These are phyloP conservation scores for Xestia c-nigrum DNA, from an alignment of 2,888 invertebrate species.

Conservation along the genomic window DNA sequence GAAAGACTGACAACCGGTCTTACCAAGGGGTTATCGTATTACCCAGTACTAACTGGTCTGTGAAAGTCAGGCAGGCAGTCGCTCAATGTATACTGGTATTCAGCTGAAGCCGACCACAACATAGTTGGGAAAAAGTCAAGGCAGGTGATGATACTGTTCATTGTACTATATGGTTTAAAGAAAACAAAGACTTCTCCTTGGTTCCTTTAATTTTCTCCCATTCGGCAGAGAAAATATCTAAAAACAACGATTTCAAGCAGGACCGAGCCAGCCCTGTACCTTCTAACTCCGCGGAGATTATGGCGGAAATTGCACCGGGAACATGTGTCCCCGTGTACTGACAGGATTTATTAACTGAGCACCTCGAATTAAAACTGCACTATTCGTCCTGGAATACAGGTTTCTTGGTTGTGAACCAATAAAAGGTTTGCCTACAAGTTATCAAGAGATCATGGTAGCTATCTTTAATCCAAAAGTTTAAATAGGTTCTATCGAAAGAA, in stretches of 20 bases:
- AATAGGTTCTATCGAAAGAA: not conserved
- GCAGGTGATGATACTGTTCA: too few species aligned
- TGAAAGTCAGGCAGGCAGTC: too few species aligned
- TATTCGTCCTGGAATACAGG: not conserved
- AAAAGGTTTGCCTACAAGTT: not conserved
- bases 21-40: too few species aligned
- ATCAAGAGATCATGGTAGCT: not conserved
- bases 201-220: not conserved
- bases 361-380: conserved; percentile 41
- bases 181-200: not conserved
- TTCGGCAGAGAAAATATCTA: not conserved
- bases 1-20: too few species aligned
- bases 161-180: not conserved
- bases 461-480: not conserved
- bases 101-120: too few species aligned
- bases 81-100: too few species aligned
- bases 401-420: conserved; percentile 19
- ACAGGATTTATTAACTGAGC: conserved; percentile 68
- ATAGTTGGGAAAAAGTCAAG: too few species aligned
- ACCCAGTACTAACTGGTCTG: too few species aligned
- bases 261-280: conserved; percentile 39
- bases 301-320: conserved; percentile 68
- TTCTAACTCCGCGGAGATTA: conserved; percentile 61
- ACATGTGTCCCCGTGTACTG: conserved; percentile 60
- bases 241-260: not conserved